Evolutionary conservation across 2,888 invertebrate genomes (phyloP).

Genomic region (Lasioglossum pauxillum): DNA sequence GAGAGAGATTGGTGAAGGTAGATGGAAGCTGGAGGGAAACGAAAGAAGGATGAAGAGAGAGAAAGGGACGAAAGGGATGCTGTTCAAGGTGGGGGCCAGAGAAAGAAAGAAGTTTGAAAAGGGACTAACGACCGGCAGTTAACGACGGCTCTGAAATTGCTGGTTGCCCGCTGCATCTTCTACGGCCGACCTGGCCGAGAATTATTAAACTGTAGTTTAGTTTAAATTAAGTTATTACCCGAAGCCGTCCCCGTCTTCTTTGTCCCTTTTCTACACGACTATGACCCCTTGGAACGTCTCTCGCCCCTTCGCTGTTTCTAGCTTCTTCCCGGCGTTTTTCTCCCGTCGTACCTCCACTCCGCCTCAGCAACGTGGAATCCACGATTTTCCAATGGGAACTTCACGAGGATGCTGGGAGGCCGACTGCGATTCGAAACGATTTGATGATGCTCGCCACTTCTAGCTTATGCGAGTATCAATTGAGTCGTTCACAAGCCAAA

Average conservation of each 20-base stretch:
- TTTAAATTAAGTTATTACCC: constrained; percentile 85
- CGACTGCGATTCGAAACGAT: background rate
- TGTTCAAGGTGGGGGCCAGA: constrained; percentile 66
- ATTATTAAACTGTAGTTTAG: constrained; percentile 85
- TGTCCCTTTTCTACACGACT: constrained; percentile 62
- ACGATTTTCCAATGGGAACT: constrained; percentile 18
- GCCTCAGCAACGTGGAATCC: background rate
- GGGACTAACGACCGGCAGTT: constrained; percentile 85
- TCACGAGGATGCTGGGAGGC: background rate
- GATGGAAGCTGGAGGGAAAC: constrained; percentile 21
- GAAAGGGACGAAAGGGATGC: constrained; percentile 32
- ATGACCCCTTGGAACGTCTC: constrained; percentile 58
- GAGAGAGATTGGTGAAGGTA: constrained; percentile 27
- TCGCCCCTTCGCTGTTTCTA: constrained; percentile 32
- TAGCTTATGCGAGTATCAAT: background rate
- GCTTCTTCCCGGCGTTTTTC: constrained; percentile 29
- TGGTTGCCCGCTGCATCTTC: constrained; percentile 83
- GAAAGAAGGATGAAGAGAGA: constrained; percentile 9
- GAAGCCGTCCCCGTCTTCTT: constrained; percentile 79
- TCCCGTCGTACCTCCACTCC: background rate
- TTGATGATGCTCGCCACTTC: background rate
- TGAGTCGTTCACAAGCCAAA: background rate
- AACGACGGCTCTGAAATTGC: constrained; percentile 85
- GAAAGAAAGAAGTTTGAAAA: constrained; percentile 84
- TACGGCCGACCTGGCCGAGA: constrained; percentile 81